Evolutionary conservation across 2,113 vertebrate species (phyloP), one percentile per base, ranked within the genome.

Genomic region (Porphyrio hochstetteri): DNA sequence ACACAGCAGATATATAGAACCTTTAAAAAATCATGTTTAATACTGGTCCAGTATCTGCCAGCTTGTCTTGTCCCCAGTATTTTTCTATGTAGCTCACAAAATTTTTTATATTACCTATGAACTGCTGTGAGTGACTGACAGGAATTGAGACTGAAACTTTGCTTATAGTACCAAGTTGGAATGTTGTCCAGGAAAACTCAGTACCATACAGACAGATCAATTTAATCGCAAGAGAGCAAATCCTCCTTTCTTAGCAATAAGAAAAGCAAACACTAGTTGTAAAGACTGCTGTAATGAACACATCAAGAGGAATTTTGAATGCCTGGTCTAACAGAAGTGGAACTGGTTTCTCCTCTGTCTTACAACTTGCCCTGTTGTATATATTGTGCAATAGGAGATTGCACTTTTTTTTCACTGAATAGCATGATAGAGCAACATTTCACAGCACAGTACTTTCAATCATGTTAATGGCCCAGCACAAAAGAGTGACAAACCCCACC

Each of bases 201-300:
- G 28, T 65, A 55, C 67, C 59, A 74, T 20, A 29, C n/a, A 86
- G 52, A 68, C 25, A 65, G 24, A 85, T 61, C 11, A 59, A 85
- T 77, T 93, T 42, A 55, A 70, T 83, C 75, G 68, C 48, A 56
- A 42, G 36, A 72, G 33, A 83, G 33, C 17, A 96, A 95, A 94
- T 86, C 75, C 61, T 68, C 25, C 52, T 59, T 76, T 88, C 85
- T 86, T 33, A 70, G 52, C 79, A 95, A 83, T 85, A 90, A 90
- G 75, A 77, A 97, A 94, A 92, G 86, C 75, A 96, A 95, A 93
- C 71, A 88, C 8, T 17, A 29, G 13, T 33, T 59, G 36, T 50
- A 80, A 84, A 93, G 57, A 55, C 36, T 46, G 17, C 17, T 80
- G 46, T 80, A 82, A 96, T 88, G 70, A 95, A 52, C 10, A 64